phyloP scores from a whole-genome alignment of 2,888 invertebrate genomes.

The Dolichomitus sp. region DNA sequence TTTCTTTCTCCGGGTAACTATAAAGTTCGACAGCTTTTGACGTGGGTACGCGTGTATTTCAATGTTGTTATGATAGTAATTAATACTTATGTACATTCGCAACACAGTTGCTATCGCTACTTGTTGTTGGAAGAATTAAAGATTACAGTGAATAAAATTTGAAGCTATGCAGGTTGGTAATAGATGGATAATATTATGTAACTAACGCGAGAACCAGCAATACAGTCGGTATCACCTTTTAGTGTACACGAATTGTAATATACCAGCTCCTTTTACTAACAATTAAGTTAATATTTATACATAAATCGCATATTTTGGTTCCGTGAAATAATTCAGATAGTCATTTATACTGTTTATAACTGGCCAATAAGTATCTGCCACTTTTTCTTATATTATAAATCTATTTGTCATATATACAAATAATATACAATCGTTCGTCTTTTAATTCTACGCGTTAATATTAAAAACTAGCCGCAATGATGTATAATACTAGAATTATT shows the following conservation, averaged over 20 bases:
- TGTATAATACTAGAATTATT: conserved; percentile 77
- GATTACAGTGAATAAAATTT: conserved; percentile 78
- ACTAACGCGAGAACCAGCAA: conserved; percentile 73
- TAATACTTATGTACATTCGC: conserved; percentile 78
- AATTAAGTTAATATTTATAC: conserved; percentile 61
- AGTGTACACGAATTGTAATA: conserved; percentile 68
- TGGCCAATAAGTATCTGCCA: conserved; percentile 92
- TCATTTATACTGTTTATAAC: conserved; percentile 85
- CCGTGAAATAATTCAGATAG: conserved; percentile 81
- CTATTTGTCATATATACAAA: conserved; percentile 90
- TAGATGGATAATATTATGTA: conserved; percentile 74
- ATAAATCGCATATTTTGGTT: conserved; percentile 78
- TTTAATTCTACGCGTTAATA: conserved; percentile 74
- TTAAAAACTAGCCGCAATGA: conserved; percentile 80
- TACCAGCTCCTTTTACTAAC: conserved; percentile 42
- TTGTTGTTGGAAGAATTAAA: conserved; percentile 73
- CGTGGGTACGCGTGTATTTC: conserved; percentile 53
- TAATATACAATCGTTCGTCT: conserved; percentile 87
- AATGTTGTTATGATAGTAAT: conserved; percentile 74
- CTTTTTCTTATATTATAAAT: conserved; percentile 89
- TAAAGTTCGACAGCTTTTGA: conserved; percentile 35
- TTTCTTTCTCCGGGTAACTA: conserved; percentile 29
- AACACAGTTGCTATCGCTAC: conserved; percentile 72
- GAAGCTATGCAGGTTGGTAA: conserved; percentile 77
- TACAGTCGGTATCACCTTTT: conserved; percentile 63